Evolutionary conservation across 2,797 vertebrate genomes (phyloP).

Genomic region (Erpetoichthys calabaricus): DNA sequence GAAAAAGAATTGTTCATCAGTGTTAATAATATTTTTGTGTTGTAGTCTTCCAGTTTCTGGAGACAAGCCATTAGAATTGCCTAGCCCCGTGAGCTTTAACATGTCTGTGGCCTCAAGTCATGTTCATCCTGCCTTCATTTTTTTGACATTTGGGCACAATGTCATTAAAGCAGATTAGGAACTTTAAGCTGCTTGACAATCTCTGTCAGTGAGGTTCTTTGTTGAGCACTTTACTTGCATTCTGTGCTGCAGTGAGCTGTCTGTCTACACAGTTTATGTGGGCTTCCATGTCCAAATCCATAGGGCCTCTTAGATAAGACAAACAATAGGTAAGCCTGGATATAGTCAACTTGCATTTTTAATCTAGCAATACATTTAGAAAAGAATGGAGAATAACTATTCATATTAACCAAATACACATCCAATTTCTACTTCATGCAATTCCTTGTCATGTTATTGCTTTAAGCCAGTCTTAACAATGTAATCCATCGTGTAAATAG

Average conservation of each 20-base stretch:
- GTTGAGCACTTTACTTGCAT: slow-evolving; percentile 33
- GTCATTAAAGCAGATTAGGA: slow-evolving; percentile 62
- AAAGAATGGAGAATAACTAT: slow-evolving; percentile 15
- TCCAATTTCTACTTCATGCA: not conserved
- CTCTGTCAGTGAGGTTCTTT: slow-evolving; percentile 34
- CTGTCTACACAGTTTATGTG: slow-evolving; percentile 27
- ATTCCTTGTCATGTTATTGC: not conserved
- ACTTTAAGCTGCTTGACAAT: slow-evolving; percentile 63
- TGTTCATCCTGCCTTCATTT: slow-evolving; percentile 42
- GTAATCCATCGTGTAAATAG: too few relatives aligned
- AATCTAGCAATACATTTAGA: slow-evolving; percentile 22
- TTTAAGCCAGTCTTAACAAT: slow-evolving; percentile 12
- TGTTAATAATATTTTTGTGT: slow-evolving; percentile 9
- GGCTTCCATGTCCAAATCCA: slow-evolving; percentile 29
- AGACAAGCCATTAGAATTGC: slow-evolving; percentile 7
- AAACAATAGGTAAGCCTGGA: too few relatives aligned
- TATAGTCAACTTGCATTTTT: too few relatives aligned
- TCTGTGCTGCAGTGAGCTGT: slow-evolving; percentile 26
- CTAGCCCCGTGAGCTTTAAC: not conserved
- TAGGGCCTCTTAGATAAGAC: slow-evolving; percentile 22
- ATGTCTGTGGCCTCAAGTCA: slow-evolving; percentile 27
- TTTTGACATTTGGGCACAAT: slow-evolving; percentile 52
- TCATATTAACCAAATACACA: slow-evolving; percentile 21
- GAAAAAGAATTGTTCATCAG: slow-evolving; percentile 3
- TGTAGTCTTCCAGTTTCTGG: slow-evolving; percentile 4